Evolutionary conservation across 2,113 vertebrate genomes (phyloP).

Genomic region (Brienomyrus brachyistius): DNA sequence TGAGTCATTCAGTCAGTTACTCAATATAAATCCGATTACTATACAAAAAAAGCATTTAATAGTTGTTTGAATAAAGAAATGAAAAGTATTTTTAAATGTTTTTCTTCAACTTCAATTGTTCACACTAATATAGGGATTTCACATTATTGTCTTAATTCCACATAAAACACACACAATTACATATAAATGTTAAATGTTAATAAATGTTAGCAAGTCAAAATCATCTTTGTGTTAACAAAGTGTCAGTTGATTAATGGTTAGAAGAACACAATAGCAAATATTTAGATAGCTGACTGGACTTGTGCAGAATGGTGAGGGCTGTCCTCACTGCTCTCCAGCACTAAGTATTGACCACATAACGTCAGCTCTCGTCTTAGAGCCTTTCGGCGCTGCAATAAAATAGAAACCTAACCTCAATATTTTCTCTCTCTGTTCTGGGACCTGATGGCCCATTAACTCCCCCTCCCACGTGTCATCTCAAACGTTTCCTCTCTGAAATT

Average conservation of each 20-base stretch:
- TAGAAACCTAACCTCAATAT: conserved; percentile 74
- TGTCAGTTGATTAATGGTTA: neutral
- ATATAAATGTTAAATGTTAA: neutral
- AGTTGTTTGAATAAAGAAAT: neutral
- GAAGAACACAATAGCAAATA: neutral
- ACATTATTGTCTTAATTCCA: neutral
- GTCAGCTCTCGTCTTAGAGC: conserved; percentile 29
- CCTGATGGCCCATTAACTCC: conserved; percentile 72
- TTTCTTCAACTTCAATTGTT: neutral
- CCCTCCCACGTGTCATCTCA: conserved; percentile 68
- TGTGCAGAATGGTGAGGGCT: neutral
- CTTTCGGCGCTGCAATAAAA: conserved; percentile 63
- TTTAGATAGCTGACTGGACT: neutral
- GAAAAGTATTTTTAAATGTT: neutral
- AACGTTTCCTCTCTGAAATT: conserved; percentile 67
- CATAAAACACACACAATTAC: neutral
- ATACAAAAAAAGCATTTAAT: neutral
- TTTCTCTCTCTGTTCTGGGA: conserved; percentile 66
- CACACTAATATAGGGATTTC: neutral
- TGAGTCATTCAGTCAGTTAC: neutral
- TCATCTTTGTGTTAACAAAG: neutral
- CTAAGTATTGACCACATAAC: conserved; percentile 1
- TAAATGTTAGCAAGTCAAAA: neutral
- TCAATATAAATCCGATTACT: neutral
- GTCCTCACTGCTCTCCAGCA: neutral